These are phyloP conservation scores for Eulemur coronatus DNA, from an alignment of 2,797 vertebrate species.

Conservation along the genomic window DNA sequence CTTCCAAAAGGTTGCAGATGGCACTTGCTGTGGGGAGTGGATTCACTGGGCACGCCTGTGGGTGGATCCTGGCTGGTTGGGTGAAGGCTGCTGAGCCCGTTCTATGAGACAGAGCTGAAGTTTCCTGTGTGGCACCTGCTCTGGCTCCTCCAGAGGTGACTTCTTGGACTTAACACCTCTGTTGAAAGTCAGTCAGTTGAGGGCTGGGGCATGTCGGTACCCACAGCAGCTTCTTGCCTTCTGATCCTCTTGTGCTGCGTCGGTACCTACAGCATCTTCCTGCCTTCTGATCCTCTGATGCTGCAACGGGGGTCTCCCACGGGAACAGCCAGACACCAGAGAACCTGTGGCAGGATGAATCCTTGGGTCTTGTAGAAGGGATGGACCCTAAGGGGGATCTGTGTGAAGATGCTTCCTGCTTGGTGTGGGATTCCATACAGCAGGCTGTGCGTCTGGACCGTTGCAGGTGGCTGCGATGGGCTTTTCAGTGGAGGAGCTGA, in stretches of 20 bases:
- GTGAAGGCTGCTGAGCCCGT: background rate
- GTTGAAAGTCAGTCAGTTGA: background rate
- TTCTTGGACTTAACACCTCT: background rate
- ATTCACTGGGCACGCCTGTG: background rate
- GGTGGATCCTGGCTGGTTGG: background rate
- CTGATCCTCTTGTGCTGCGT: background rate
- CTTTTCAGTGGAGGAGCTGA: background rate
- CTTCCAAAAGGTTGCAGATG: rapidly evolving
- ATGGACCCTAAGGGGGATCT: background rate
- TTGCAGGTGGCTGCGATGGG: background rate
- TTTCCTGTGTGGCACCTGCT: background rate
- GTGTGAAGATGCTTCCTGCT: background rate
- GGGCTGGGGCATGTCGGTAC: background rate
- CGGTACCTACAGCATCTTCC: background rate
- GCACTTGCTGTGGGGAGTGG: background rate
- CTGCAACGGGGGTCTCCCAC: background rate
- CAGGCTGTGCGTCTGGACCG: background rate
- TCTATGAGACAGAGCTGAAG: background rate
- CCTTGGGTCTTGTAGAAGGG: background rate
- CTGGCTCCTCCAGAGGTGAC: background rate
- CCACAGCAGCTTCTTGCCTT: background rate
- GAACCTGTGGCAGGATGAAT: background rate
- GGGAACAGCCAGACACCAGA: background rate
- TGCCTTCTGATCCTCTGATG: background rate
- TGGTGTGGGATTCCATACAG: background rate